Evolutionary conservation across 2,888 invertebrate genomes (phyloP).

Genomic region (Halictus ligatus): DNA sequence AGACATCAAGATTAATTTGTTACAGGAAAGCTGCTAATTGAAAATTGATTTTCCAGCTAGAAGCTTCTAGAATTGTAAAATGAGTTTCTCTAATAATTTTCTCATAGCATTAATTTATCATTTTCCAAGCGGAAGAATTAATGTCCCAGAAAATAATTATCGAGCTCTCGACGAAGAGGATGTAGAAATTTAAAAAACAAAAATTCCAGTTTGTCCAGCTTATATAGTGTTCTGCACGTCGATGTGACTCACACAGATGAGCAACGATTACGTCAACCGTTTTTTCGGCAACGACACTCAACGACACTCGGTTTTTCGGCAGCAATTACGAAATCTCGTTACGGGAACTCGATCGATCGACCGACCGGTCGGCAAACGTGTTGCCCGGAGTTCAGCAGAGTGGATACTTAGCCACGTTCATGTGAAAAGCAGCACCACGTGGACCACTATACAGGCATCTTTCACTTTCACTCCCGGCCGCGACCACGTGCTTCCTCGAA

Average conservation of each 20-base stretch:
- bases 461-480: constrained; percentile 73
- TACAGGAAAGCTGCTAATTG: background rate
- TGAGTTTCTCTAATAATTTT: background rate
- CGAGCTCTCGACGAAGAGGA: background rate
- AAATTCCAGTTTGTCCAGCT: background rate
- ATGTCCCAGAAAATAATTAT: background rate
- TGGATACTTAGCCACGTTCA: constrained; percentile 58
- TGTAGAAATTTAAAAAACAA: background rate
- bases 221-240: background rate
- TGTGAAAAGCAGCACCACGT: constrained; percentile 69
- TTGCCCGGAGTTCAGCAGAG: constrained; percentile 32
- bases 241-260: background rate
- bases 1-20: background rate
- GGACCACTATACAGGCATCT: constrained; percentile 64
- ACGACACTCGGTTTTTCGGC: background rate
- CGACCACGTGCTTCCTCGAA: constrained; percentile 67
- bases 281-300: background rate
- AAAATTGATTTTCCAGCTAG: background rate
- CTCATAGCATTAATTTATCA: background rate
- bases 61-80: background rate
- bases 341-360: constrained; percentile 2
- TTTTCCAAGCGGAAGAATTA: background rate
- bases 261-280: background rate
- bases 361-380: constrained; percentile 14
- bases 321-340: constrained; percentile 1